Percentiles rank a stretch among this genome's conserved stretches.
Evolutionary conservation across 2,797 vertebrate species (phyloP).

Genomic region (Schizopygopsis pylzovi): DNA sequence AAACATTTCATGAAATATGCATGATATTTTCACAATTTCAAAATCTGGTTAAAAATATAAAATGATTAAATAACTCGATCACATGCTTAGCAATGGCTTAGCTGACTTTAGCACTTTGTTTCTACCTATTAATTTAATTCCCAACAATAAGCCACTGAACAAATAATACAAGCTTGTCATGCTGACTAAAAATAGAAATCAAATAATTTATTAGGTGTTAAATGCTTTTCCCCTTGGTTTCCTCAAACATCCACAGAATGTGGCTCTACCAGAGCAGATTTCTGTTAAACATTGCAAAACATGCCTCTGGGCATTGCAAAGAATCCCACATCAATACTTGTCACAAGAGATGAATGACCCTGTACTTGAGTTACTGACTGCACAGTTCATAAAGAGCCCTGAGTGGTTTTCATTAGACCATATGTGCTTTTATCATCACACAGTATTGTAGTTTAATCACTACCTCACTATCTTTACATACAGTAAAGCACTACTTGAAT

Average conservation of each 20-base stretch:
- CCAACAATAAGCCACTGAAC: not conserved
- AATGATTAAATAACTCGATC: not conserved
- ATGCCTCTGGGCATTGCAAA: conserved; percentile 11
- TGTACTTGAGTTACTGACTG: not conserved
- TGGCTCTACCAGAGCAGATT: conserved; percentile 21
- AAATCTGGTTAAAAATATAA: not conserved
- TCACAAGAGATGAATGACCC: conserved; percentile 37
- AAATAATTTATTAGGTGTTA: not conserved
- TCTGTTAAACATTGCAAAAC: conserved; percentile 22
- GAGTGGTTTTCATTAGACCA: conserved; percentile 20
- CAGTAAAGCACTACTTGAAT: not conserved
- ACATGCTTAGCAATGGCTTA: not conserved
- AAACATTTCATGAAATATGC: not conserved
- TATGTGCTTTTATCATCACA: not conserved
- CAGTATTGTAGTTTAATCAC: not conserved
- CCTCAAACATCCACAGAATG: conserved; percentile 38
- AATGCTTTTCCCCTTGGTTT: conserved; percentile 4
- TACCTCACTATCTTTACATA: not conserved
- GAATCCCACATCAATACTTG: conserved; percentile 35
- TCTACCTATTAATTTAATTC: not conserved
- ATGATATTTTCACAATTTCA: not conserved
- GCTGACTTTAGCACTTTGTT: not conserved
- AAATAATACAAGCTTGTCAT: not conserved
- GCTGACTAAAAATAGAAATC: not conserved
- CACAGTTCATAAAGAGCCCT: conserved; percentile 3